phyloP scores from a whole-genome alignment of 2,888 invertebrate species.

The Branchinecta sandiegonensis region DNA sequence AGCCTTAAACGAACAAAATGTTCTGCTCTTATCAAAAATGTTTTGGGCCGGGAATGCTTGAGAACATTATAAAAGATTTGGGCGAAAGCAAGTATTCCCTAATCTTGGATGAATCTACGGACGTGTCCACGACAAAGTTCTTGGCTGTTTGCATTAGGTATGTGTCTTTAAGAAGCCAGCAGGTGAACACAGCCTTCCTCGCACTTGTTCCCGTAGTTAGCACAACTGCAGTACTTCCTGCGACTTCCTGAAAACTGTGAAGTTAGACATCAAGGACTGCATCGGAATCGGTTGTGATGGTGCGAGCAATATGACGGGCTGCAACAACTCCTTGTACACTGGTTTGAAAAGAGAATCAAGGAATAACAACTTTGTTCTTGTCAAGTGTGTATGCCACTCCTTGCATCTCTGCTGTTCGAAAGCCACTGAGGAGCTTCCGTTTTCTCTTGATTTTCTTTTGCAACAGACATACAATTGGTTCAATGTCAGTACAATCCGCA shows the following conservation, averaged over 20 bases:
- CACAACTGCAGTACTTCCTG: constrained; percentile 15
- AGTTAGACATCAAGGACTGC: neutral
- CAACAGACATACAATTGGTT: constrained; percentile 17
- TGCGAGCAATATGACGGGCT: constrained; percentile 15
- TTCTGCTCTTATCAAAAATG: constrained; percentile 7
- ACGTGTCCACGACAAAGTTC: constrained; percentile 7
- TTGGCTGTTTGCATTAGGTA: constrained; percentile 11
- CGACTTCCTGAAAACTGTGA: constrained; percentile 4
- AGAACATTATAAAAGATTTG: neutral
- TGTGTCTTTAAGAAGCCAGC: neutral
- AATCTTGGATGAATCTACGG: constrained; percentile 17
- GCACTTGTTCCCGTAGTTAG: neutral
- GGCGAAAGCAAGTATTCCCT: neutral
- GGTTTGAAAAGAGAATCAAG: neutral
- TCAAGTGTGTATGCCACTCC: constrained; percentile 19
- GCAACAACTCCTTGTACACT: constrained; percentile 17
- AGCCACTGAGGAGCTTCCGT: neutral
- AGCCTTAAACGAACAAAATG: constrained; percentile 6
- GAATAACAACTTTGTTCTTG: neutral
- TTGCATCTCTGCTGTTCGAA: neutral
- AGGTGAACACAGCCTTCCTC: constrained; percentile 14
- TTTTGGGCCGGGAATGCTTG: constrained; percentile 8
- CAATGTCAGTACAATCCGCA: constrained; percentile 15
- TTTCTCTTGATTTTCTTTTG: neutral
- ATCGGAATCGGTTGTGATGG: constrained; percentile 18